A percentile compares a stretch with the other conserved stretches of the same genome.
Evolutionary conservation across 1,140 invertebrate genomes (phyloP).

Genomic region (Charaxes varanes): DNA sequence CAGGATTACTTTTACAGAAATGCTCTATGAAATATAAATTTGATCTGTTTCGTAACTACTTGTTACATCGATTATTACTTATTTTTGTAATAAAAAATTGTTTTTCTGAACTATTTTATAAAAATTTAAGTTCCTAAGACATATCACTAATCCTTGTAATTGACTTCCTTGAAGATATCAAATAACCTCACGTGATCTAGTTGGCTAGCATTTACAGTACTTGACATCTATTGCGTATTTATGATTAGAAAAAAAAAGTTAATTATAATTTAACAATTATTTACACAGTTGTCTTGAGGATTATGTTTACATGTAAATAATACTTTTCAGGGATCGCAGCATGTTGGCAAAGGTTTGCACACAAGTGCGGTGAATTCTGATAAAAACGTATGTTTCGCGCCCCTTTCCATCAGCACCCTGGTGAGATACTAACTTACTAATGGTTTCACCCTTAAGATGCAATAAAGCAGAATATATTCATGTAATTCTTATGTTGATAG

Average conservation of each 20-base stretch:
- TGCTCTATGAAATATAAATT: slow-evolving; percentile 1
- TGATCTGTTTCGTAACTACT: slow-evolving; percentile 51
- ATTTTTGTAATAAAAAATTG: slow-evolving; percentile 5
- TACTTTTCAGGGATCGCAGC: slow-evolving; percentile 55
- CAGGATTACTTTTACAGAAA: background rate
- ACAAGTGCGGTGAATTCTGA: slow-evolving; percentile 57
- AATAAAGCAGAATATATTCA: slow-evolving; percentile 24
- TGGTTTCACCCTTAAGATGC: slow-evolving; percentile 19
- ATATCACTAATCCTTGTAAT: background rate
- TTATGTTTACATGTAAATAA: background rate
- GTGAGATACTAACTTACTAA: slow-evolving; percentile 72
- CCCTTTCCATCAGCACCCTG: slow-evolving; percentile 48
- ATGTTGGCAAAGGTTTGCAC: slow-evolving; percentile 57
- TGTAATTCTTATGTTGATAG: too few relatives aligned
- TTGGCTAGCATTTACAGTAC: slow-evolving; percentile 4
- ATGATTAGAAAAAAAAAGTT: background rate
- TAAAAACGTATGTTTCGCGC: slow-evolving; percentile 65
- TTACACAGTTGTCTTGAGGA: slow-evolving; percentile 3
- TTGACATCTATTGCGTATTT: slow-evolving; percentile 1
- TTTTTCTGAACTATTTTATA: background rate
- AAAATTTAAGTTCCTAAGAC: background rate
- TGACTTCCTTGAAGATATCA: slow-evolving; percentile 15
- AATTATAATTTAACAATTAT: background rate
- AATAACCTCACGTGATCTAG: slow-evolving; percentile 35
- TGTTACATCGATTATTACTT: background rate